Evolutionary conservation across 2,797 vertebrate species (phyloP).

Genomic region (Galaxias olidus): DNA sequence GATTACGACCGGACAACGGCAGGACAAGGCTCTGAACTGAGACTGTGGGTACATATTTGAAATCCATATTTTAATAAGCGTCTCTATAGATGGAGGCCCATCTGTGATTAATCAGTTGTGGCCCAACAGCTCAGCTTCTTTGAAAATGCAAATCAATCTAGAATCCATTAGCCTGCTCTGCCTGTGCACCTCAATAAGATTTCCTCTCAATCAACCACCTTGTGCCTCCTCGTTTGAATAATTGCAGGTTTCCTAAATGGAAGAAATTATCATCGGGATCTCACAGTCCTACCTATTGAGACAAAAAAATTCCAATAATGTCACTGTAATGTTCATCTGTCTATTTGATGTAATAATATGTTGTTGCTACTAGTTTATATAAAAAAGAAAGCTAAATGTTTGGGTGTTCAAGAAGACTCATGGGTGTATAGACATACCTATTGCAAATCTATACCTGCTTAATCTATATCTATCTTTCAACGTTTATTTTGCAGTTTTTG

Average conservation of each 20-base stretch:
- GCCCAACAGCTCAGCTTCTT: constrained; percentile 45
- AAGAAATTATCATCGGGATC: constrained; percentile 13
- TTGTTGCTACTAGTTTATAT: neutral
- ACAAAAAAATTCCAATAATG: neutral
- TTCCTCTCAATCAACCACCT: constrained; percentile 37
- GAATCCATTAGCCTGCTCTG: constrained; percentile 72
- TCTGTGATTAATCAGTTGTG: constrained; percentile 81
- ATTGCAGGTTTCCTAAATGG: constrained; percentile 20
- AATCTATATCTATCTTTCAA: no score
- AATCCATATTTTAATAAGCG: constrained; percentile 78
- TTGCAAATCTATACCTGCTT: no score
- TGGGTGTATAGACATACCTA: no score
- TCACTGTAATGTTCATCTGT: neutral
- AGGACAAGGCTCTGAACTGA: constrained; percentile 44
- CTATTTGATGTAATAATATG: neutral
- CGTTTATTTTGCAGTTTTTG: no score
- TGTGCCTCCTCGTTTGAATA: constrained; percentile 31
- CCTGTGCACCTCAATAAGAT: constrained; percentile 50
- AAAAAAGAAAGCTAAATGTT: no score
- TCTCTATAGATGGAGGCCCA: constrained; percentile 62
- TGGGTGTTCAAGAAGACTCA: no score
- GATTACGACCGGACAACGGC: constrained; percentile 46
- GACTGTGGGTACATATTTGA: constrained; percentile 64
- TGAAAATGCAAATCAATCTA: constrained; percentile 80
- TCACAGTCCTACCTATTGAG: constrained; percentile 4